These are phyloP conservation scores for Agapostemon virescens DNA, from an alignment of 2,888 invertebrate species.

Conservation along the genomic window DNA sequence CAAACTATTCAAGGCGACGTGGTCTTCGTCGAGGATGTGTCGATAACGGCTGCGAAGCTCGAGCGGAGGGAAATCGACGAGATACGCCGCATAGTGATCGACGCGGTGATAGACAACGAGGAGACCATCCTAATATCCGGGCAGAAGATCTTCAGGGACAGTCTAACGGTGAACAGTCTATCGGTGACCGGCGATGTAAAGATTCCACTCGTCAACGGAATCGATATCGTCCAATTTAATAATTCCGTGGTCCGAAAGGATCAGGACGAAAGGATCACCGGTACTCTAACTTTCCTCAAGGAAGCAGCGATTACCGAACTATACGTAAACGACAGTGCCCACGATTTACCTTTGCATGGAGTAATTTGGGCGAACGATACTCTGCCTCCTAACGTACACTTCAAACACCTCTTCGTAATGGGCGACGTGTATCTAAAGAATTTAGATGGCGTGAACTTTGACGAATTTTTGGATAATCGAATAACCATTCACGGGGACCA, in stretches of 20 bases:
- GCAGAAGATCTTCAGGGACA: conserved; percentile 64
- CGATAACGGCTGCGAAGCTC: conserved; percentile 26
- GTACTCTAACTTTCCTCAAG: conserved; percentile 61
- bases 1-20: conserved; percentile 64
- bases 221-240: conserved; percentile 66
- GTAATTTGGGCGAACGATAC: conserved; percentile 51
- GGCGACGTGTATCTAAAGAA: conserved; percentile 52
- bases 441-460: conserved; percentile 70
- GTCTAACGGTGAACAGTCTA: conserved; percentile 58
- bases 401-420: conserved; percentile 65
- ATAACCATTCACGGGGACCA: conserved; percentile 64
- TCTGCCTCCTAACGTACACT: conserved; percentile 63
- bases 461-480: conserved; percentile 68
- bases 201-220: conserved; percentile 64
- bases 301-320: conserved; percentile 61
- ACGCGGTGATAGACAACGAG: conserved; percentile 61
- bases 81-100: conserved; percentile 61
- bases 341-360: conserved; percentile 58
- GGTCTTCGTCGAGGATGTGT: conserved; percentile 55
- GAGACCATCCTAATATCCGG: conserved; percentile 58
- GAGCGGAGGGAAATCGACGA: conserved; percentile 45
- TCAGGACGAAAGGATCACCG: conserved; percentile 49
- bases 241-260: conserved; percentile 66
- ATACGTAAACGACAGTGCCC: conserved; percentile 47
- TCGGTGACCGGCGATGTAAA: conserved; percentile 60